Base-by-base conservation (phyloP, 2,888 invertebrate genomes). In the Taphrorychus bicolor region DNA sequence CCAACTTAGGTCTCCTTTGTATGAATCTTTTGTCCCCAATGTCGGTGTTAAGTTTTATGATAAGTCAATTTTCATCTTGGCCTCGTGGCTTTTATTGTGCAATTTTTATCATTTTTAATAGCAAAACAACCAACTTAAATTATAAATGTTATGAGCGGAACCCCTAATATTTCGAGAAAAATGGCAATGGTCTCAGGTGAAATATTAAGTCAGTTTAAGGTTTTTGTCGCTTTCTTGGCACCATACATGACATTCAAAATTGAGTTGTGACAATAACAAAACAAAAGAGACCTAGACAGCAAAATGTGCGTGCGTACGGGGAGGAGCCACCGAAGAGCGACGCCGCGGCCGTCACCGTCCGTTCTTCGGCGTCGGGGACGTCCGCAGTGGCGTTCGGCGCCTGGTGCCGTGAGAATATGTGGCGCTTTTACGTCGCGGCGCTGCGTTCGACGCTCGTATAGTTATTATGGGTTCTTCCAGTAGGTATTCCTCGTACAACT, bases 401-500 rank as follows among this genome's bases (percentile, higher is more conserved):
- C 76, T 76, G 69, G 74, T 58, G 69, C 74, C 54, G 72, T 71
- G 70, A 70, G 72, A 72, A 66, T 69, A 72, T 70, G 72, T 70
- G 63, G 71, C 72, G 73, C 69, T 68, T 51, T 62, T 56, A 14
- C 19, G 58, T 54, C 49, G 67, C 66, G 60, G 40, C 61, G 66
- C 65, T 49, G 66, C 69, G 69, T 45, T 58, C 58, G 52, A 60
- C 64, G 56, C 52, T 60, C 64, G 48, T 65, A 64, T 66, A 51
- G 21, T 21, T 60, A 69, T 53, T 60, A 90, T 90, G 90, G 87
- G 88, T 75, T 82, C 85, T 77, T 89, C 91, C 75, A 92, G 91
- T 85, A 89, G 92, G 84, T 92, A 93, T 86, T 93, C 91, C 83
- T 93, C 93, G 70, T 94, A 94, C 84, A 94, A 93, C 84, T 94